Evolutionary conservation across 2,113 vertebrate genomes (phyloP).

Genomic region (Callocephalon fimbriatum): DNA sequence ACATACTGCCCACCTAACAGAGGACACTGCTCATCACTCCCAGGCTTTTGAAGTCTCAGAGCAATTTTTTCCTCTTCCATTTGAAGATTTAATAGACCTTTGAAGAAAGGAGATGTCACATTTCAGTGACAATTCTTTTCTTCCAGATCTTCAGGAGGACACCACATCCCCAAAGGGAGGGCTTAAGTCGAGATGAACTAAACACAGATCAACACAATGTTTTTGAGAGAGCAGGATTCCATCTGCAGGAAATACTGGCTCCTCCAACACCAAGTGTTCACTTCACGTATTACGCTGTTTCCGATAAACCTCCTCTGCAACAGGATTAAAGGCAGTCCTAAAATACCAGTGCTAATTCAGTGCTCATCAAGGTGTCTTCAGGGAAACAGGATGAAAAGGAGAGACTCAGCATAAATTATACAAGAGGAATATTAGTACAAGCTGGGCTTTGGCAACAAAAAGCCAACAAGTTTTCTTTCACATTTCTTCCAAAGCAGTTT

Average conservation of each 20-base stretch:
- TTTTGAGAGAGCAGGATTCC: background rate
- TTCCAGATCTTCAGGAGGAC: accelerated
- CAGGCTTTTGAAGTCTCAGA: background rate
- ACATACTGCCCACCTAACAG: background rate
- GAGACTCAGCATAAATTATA: conserved; percentile 47
- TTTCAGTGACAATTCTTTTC: background rate
- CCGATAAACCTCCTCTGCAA: conserved; percentile 44
- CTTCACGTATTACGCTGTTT: background rate
- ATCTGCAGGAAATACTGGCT: background rate
- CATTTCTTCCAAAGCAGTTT: background rate
- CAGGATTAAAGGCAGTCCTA: conserved; percentile 62
- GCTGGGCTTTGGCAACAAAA: background rate
- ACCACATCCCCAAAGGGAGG: background rate
- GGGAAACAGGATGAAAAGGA: conserved; percentile 61
- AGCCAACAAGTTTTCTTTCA: background rate
- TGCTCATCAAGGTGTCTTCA: conserved; percentile 47
- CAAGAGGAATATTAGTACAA: background rate
- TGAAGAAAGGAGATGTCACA: background rate
- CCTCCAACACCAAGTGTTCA: background rate
- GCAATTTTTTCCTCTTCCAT: background rate
- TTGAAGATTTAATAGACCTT: background rate
- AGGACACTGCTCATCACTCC: background rate
- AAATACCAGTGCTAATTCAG: conserved; percentile 61
- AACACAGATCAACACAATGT: background rate
- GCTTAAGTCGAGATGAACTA: background rate